Evolutionary conservation across 2,797 vertebrate species (phyloP).

Genomic region (Cryptoblepharus egeriae): DNA sequence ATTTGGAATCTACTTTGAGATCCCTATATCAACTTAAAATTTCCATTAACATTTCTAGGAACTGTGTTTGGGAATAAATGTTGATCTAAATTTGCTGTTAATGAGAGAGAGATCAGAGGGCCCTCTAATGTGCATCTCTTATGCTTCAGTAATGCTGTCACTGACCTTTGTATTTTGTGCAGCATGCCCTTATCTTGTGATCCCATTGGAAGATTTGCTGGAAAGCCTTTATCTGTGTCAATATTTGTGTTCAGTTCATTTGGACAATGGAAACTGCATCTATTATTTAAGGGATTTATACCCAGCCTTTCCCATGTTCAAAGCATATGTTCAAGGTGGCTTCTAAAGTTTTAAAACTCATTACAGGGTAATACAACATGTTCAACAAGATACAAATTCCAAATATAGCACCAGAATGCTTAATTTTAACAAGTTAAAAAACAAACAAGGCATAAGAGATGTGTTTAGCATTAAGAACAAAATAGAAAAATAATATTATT

Average conservation of each 20-base stretch:
- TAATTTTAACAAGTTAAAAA: too few species aligned
- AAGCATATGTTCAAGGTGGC: too few species aligned
- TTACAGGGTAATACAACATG: too few species aligned
- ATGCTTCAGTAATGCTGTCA: slow-evolving; percentile 35
- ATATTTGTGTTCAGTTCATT: slow-evolving; percentile 51
- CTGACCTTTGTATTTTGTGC: slow-evolving; percentile 12
- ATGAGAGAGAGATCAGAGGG: slow-evolving; percentile 17
- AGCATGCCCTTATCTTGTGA: neutral
- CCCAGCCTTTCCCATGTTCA: too few species aligned
- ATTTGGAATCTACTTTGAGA: slow-evolving; percentile 51
- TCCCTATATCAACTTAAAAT: slow-evolving; percentile 34
- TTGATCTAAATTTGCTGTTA: slow-evolving; percentile 36
- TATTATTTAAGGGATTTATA: too few species aligned
- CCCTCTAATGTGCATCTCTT: slow-evolving; percentile 28
- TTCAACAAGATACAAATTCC: too few species aligned
- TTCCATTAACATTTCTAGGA: neutral
- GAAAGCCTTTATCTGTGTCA: slow-evolving; percentile 9
- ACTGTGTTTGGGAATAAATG: rapidly evolving
- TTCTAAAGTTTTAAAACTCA: too few species aligned
- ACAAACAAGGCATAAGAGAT: too few species aligned
- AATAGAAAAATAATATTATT: too few species aligned
- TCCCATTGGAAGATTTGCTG: slow-evolving; percentile 28
- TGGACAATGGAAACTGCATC: slow-evolving; percentile 28
- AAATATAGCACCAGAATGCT: too few species aligned
- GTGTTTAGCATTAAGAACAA: too few species aligned